These are phyloP conservation scores for Rhynchomys soricoides DNA, from an alignment of 2,113 vertebrate genomes.

Conservation along the genomic window DNA sequence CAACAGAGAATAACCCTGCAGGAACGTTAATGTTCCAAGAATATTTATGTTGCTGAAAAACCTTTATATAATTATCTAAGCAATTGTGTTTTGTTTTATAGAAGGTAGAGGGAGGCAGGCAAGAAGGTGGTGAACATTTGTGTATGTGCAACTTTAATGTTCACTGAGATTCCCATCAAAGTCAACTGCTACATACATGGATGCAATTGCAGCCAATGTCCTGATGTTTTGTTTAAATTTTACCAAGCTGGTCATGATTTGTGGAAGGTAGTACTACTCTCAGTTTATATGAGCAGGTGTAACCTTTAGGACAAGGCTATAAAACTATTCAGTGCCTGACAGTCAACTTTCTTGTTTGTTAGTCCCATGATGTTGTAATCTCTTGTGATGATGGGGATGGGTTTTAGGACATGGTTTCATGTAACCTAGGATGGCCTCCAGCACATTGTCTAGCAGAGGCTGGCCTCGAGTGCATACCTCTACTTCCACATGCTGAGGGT, in stretches of 20 bases:
- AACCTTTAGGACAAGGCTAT: not conserved
- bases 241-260: not conserved
- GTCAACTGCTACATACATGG: not conserved
- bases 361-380: not conserved
- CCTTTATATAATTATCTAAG: not conserved
- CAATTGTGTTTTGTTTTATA: not conserved
- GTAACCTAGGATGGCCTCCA: not conserved
- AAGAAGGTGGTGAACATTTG: not conserved
- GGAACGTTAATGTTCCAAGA: not conserved
- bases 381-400: not conserved
- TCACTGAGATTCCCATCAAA: not conserved
- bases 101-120: not conserved
- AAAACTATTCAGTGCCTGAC: not conserved
- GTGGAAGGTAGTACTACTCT: not conserved
- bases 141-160: not conserved
- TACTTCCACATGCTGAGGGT: not conserved
- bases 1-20: not conserved
- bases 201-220: not conserved
- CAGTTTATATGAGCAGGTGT: not conserved
- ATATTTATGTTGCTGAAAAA: not conserved
- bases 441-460: not conserved
- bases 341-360: not conserved
- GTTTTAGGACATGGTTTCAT: not conserved
- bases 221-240: slow-evolving; percentile 17
- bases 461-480: not conserved